phyloP scores from a whole-genome alignment of 2,113 vertebrate genomes.

The Thamnophis sirtalis region DNA sequence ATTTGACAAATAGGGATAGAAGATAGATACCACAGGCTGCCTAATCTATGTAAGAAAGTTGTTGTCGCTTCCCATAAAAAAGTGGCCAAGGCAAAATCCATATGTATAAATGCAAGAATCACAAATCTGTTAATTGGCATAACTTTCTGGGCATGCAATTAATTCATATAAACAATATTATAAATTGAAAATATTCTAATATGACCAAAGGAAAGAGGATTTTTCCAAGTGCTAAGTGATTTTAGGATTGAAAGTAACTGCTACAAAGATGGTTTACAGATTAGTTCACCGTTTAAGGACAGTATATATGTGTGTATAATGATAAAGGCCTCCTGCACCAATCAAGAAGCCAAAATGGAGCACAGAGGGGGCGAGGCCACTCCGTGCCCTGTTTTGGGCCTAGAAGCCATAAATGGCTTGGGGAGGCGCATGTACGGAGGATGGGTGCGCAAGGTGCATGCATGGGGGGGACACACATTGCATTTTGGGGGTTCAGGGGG shows the following conservation, averaged over 20 bases:
- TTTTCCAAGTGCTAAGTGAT: not conserved
- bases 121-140: not conserved
- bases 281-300: not conserved
- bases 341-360: too few species aligned
- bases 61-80: not conserved
- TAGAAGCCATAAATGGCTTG: too few species aligned
- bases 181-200: not conserved
- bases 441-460: too few species aligned
- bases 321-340: not conserved
- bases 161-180: not conserved
- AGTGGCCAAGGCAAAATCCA: not conserved
- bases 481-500: too few species aligned
- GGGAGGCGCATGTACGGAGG: too few species aligned
- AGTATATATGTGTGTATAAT: not conserved
- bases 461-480: too few species aligned
- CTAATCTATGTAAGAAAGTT: not conserved
- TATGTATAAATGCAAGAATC: not conserved
- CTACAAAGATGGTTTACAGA: not conserved
- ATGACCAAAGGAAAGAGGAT: not conserved
- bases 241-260: not conserved
- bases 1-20: not conserved
- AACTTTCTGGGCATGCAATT: not conserved
- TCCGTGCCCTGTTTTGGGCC: too few species aligned
- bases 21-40: not conserved
- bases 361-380: too few species aligned